Conservation (phyloP, 2,797 vertebrate species). For the Mormyrops boulengeri region DNA sequence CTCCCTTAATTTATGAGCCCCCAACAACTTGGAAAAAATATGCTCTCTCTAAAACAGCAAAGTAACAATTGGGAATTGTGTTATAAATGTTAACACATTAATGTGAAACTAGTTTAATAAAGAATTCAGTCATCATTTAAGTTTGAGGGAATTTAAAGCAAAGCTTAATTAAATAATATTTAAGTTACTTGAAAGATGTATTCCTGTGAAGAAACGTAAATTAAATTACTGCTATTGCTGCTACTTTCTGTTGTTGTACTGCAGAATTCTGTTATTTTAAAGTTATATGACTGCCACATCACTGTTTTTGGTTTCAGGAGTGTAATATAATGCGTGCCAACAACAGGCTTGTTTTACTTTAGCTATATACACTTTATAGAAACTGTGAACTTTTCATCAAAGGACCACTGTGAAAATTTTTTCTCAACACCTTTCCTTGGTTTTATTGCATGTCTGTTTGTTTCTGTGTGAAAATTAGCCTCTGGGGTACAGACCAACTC, state of each 20-base stretch:
- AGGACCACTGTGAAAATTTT: neutral
- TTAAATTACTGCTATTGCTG: neutral
- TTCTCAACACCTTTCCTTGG: conserved; percentile 8
- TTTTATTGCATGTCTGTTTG: conserved; percentile 7
- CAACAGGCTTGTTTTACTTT: neutral
- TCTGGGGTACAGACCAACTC: neutral
- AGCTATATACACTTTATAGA: neutral
- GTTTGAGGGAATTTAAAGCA: neutral
- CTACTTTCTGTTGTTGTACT: neutral
- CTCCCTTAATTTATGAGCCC: neutral
- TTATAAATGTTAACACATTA: neutral
- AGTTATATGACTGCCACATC: neutral
- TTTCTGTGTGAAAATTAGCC: neutral
- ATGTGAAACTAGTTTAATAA: neutral
- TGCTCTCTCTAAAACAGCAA: neutral
- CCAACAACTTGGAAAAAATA: neutral
- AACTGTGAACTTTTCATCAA: conserved; percentile 15
- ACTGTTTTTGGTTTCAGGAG: neutral
- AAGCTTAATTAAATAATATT: neutral
- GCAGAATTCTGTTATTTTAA: neutral
- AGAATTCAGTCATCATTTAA: neutral
- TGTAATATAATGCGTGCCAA: neutral
- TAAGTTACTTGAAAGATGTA: neutral
- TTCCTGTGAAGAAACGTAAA: neutral
- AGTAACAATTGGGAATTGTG: neutral